Evolutionary conservation across 92 coral and sea anemone genomes (phyloP).

Genomic region (Epizoanthus scotinus): DNA sequence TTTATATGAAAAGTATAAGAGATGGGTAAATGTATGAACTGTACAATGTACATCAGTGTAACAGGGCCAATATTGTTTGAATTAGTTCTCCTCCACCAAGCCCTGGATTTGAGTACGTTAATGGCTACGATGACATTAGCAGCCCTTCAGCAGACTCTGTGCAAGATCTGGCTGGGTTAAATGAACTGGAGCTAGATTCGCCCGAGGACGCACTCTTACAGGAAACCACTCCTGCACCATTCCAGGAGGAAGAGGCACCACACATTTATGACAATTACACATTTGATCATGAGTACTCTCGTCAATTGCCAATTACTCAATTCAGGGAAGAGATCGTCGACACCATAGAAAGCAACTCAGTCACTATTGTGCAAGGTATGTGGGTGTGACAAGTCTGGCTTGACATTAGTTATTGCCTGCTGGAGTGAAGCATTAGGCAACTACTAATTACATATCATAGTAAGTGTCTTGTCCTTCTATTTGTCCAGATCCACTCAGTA

Average conservation of each 20-base stretch:
- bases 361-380: slow-evolving; percentile 87
- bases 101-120: slow-evolving; percentile 39
- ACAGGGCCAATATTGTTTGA: neutral
- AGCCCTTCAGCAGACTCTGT: slow-evolving; percentile 59
- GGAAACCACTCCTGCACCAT: slow-evolving; percentile 68
- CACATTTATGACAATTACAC: slow-evolving; percentile 92
- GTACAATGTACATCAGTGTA: neutral
- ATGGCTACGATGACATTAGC: slow-evolving; percentile 38
- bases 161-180: slow-evolving; percentile 66
- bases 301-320: slow-evolving; percentile 79
- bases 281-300: slow-evolving; percentile 84
- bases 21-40: too few relatives aligned
- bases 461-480: too few relatives aligned
- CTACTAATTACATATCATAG: too few relatives aligned
- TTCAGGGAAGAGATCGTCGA: slow-evolving; percentile 81
- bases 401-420: too few relatives aligned
- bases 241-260: slow-evolving; percentile 79
- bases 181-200: slow-evolving; percentile 55
- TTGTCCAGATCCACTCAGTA: too few relatives aligned
- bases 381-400: too few relatives aligned
- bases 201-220: slow-evolving; percentile 35
- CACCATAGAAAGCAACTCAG: slow-evolving; percentile 94
- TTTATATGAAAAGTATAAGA: too few relatives aligned
- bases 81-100: slow-evolving; percentile 31
- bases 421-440: too few relatives aligned